Evolutionary conservation across 2,113 vertebrate genomes (phyloP), one percentile per base, ranked within the genome.

Genomic region (Ornithorhynchus anatinus): DNA sequence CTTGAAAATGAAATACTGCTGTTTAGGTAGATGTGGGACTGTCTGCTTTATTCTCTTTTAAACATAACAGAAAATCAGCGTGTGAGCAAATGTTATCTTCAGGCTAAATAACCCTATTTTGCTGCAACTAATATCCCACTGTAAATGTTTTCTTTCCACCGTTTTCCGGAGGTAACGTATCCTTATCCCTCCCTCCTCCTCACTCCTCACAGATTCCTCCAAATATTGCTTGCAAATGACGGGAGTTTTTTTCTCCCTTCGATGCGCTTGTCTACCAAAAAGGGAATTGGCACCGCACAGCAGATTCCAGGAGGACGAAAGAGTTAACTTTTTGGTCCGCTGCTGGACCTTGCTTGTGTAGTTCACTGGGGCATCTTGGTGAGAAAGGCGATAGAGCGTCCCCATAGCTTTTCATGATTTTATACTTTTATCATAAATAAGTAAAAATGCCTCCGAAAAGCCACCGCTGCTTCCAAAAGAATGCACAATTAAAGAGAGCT

Each of bases 371-470:
- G 79, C 73, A 82, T 40, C 79, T 57, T 64, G 80, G 57, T 70
- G 82, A 77, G 86, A 82, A 88, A 86, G 81, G 84, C 78, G 82
- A 81, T 81, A 60, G n/a, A 84, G 43, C 59, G 67, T 86, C 70
- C 74, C 78, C 45, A 81, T 61, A 87, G 85, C 38, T 67, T 73
- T 81, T 83, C 59, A 40, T 57, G 70, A 60, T 81, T 85, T 91
- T 80, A 69, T 79, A 74, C 71, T 75, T 77, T 86, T 87, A 85
- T 79, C 73, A 77, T 91, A 85, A 86, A 86, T 89, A 87, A 90
- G 84, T 88, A 86, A 92, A 90, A 88, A 73, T 72, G 58, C 75
- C 81, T 82, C 57, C 75, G 77, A n/a, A n/a, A 86, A 82, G 64
- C 72, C 14, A 29, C 85, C 38, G 80, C 56, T 59, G 14, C 54